These are phyloP conservation scores for Drosophila greeni DNA, from an alignment of 2,888 invertebrate species.

Conservation along the genomic window DNA sequence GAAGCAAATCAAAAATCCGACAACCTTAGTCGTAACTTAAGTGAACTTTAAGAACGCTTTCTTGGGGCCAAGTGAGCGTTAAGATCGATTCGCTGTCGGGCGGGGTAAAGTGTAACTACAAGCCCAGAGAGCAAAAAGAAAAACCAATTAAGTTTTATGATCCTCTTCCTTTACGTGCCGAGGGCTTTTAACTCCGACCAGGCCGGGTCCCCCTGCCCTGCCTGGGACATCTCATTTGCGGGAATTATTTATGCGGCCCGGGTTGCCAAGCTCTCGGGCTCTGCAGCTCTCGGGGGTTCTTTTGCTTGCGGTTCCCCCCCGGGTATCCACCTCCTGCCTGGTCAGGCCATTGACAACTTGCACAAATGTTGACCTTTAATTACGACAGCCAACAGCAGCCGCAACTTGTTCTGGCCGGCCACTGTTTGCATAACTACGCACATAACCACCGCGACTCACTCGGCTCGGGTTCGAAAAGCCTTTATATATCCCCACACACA, in stretches of 20 bases:
- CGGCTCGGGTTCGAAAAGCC: constrained; percentile 24
- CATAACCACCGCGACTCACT: constrained; percentile 46
- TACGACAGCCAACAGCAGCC: constrained; percentile 64
- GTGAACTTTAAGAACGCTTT: constrained; percentile 21
- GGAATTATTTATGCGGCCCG: constrained; percentile 44
- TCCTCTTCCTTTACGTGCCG: constrained; percentile 47
- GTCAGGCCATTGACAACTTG: constrained; percentile 67
- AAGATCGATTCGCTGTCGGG: constrained; percentile 7
- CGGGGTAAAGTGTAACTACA: constrained; percentile 25
- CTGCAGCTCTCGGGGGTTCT: constrained; percentile 7
- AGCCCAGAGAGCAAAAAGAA: constrained; percentile 7
- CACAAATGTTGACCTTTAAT: constrained; percentile 76
- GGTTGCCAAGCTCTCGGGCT: constrained; percentile 7
- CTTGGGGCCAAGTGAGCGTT: not conserved
- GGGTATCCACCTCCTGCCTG: constrained; percentile 44
- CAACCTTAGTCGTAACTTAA: constrained; percentile 16
- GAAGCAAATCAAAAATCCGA: constrained; percentile 20
- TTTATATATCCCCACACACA: constrained; percentile 17
- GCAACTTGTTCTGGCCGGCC: constrained; percentile 67
- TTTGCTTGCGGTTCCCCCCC: constrained; percentile 1
- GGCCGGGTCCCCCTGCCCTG: constrained; percentile 11
- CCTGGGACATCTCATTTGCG: constrained; percentile 43
- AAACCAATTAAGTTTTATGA: constrained; percentile 44
- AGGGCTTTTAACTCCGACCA: constrained; percentile 37
- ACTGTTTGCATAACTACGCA: constrained; percentile 74